Percentiles rank a stretch among this genome's conserved stretches.
phyloP scores from a whole-genome alignment of 2,797 vertebrate genomes.

The Pangasius sanitwongsei region DNA sequence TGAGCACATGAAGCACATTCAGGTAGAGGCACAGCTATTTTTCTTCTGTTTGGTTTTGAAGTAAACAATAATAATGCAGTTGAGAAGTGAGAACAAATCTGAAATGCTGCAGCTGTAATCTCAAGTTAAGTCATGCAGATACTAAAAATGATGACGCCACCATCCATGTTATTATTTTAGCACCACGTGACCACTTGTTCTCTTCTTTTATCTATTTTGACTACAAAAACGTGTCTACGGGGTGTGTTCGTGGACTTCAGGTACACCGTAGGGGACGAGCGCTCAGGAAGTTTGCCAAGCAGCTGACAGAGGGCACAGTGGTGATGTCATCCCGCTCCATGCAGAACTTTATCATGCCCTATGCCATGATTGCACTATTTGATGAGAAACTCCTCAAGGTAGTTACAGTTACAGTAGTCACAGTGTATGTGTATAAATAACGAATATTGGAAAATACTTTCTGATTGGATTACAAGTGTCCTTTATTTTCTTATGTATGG shows the following conservation, averaged over 20 bases:
- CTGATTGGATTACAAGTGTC: neutral
- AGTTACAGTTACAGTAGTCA: slow-evolving; percentile 17
- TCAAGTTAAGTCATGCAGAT: neutral
- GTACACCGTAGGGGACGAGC: slow-evolving; percentile 90
- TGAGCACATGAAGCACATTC: slow-evolving; percentile 99
- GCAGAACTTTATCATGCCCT: slow-evolving; percentile 97
- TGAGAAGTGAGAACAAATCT: neutral
- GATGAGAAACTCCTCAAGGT: slow-evolving; percentile 95
- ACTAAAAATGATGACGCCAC: neutral
- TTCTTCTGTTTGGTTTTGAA: neutral
- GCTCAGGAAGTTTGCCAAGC: slow-evolving; percentile 89
- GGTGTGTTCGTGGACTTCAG: slow-evolving; percentile 51
- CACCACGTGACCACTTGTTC: neutral
- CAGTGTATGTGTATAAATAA: neutral
- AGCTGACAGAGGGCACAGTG: slow-evolving; percentile 83
- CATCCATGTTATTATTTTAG: neutral
- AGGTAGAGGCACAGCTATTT: slow-evolving; percentile 74
- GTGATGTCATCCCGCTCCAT: slow-evolving; percentile 85
- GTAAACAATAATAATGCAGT: neutral
- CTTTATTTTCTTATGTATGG: neutral
- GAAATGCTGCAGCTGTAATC: neutral
- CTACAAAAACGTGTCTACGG: neutral
- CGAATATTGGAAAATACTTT: neutral
- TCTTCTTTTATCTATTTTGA: neutral
- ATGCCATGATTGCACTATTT: slow-evolving; percentile 85